Conservation (phyloP, 2,888 invertebrate species). For the Drosophila crucigera region DNA sequence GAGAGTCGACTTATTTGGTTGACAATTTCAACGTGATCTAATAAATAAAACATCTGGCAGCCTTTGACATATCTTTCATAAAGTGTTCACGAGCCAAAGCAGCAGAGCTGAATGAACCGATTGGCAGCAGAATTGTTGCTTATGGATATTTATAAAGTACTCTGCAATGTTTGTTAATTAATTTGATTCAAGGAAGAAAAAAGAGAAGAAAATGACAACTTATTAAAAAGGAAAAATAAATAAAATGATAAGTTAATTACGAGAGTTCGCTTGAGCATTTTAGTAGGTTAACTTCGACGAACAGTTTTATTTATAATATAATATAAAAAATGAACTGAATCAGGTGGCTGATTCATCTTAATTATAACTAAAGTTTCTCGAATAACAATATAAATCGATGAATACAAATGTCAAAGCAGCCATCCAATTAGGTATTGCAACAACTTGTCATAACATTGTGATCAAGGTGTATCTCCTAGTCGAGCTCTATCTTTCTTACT, state of each 20-base stretch:
- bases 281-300: background rate
- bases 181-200: too few species aligned
- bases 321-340: too few species aligned
- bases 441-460: background rate
- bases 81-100: background rate
- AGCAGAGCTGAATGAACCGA: background rate
- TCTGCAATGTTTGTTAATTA: background rate
- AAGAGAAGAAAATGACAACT: too few species aligned
- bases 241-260: background rate
- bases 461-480: background rate
- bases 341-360: background rate
- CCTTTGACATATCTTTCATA: background rate
- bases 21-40: background rate
- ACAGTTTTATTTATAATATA: too few species aligned
- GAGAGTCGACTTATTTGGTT: background rate
- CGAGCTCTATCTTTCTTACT: background rate
- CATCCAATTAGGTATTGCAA: background rate
- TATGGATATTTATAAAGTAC: background rate
- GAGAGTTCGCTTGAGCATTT: background rate
- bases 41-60: background rate
- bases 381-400: background rate
- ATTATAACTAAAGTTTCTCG: background rate
- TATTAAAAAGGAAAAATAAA: background rate
- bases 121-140: background rate
- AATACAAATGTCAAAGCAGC: background rate